phyloP scores from a whole-genome alignment of 2,113 vertebrate species.

The Rhinoptilus africanus region DNA sequence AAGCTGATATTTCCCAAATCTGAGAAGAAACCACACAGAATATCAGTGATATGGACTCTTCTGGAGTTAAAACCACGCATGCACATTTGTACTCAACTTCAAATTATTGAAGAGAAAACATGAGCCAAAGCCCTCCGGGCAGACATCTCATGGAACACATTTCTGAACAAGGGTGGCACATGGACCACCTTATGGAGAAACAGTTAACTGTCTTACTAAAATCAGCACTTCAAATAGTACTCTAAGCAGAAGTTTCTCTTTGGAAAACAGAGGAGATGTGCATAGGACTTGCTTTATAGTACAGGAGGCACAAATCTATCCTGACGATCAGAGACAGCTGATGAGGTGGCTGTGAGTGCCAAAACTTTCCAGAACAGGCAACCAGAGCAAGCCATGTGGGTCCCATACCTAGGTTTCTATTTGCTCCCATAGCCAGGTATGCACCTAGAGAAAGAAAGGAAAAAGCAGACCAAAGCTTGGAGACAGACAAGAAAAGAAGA shows the following conservation, averaged over 20 bases:
- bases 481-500: not conserved
- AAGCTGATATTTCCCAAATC: not conserved
- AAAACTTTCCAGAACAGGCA: fast-evolving
- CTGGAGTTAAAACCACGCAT: not conserved
- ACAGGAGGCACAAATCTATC: not conserved
- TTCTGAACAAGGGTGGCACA: not conserved
- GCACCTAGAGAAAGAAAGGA: not conserved
- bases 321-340: not conserved
- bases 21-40: not conserved
- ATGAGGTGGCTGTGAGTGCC: not conserved
- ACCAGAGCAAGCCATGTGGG: not conserved
- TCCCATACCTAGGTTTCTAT: not conserved
- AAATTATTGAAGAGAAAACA: not conserved
- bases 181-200: not conserved
- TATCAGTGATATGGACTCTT: not conserved
- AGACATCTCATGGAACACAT: not conserved
- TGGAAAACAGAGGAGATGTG: not conserved
- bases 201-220: not conserved
- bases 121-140: not conserved
- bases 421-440: not conserved
- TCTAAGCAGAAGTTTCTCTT: not conserved
- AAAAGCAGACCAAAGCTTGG: not conserved
- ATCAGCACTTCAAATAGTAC: not conserved
- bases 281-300: not conserved
- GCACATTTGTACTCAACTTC: not conserved